Evolutionary conservation across 2,113 vertebrate genomes (phyloP), one percentile per base, ranked within the genome.

Genomic region (Hippocampus abdominalis): DNA sequence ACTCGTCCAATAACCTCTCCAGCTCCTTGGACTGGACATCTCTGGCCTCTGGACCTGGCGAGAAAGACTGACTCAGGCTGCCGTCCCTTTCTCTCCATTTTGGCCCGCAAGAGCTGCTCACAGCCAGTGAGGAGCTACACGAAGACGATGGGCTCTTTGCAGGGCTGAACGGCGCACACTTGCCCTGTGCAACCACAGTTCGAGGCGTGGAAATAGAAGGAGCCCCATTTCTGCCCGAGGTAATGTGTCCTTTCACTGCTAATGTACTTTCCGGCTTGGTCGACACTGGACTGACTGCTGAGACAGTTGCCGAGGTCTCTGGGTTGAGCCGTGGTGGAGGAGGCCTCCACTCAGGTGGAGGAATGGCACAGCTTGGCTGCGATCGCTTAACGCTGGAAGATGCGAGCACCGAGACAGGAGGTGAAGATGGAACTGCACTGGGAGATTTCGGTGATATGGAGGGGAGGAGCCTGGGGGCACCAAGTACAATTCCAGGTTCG

Each of bases 1-100:
- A 91, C 76, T 92, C 87, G 46, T 87, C 82, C 71, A 91, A 70
- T 48, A 92, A 83, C n/a, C 71, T 84, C 61, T 78, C 60, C 39
- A 90, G 60, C 29, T 90, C 87, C 66, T 87, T 74, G 18, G 51
- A 44, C 23, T 68, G 77, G 23, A 60, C 59, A 23, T 78, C 78
- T 56, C 32, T 73, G 9, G 44, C 0, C 57, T 76, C 69, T 0
- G 42, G 70, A 68, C 32, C 18, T 0, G 46, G 66, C 0, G 54
- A 70, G 23, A 78, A 66, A 48, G 87, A 83, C 48, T 71, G 83
- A 74, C 81, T 77, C 49, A 82, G 79, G 39, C 84, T 84, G 21
- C 83, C 85, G 81, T 90, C 88, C 77, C 73, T 78, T 46, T 90
- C 89, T 16, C 54, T 78, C 72, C 81, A 84, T 54, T 23, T 79